Evolutionary conservation across 2,888 invertebrate species (phyloP).

Genomic region (Euplagia quadripunctaria): DNA sequence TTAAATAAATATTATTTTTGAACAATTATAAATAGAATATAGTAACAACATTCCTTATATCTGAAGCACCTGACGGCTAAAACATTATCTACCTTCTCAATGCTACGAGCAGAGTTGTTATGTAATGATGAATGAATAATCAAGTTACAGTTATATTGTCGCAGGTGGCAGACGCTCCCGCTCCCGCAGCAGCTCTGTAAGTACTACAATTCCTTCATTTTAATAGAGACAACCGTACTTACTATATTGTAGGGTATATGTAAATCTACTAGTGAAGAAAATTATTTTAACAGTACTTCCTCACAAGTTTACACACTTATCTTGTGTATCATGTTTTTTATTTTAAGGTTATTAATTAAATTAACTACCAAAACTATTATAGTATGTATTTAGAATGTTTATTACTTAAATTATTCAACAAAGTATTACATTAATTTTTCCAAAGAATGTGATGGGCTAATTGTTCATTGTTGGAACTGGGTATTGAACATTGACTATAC

Average conservation of each 20-base stretch:
- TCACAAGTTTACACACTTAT: not conserved
- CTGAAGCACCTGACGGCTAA: not conserved
- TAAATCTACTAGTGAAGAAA: too few relatives aligned
- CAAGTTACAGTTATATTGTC: constrained; percentile 29
- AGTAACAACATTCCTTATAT: not conserved
- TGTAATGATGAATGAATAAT: not conserved
- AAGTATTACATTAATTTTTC: too few relatives aligned
- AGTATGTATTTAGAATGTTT: too few relatives aligned
- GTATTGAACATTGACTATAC: too few relatives aligned
- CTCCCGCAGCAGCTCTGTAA: constrained; percentile 77
- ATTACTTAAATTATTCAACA: too few relatives aligned
- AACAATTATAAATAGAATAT: not conserved
- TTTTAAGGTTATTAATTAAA: too few relatives aligned
- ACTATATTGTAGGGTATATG: too few relatives aligned
- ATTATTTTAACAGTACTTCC: too few relatives aligned
- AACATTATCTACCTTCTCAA: not conserved
- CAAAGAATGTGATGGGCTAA: not conserved
- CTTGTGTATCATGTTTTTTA: not conserved
- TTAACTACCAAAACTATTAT: too few relatives aligned
- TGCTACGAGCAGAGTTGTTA: not conserved
- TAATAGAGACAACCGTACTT: too few relatives aligned
- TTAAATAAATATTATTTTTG: too few relatives aligned
- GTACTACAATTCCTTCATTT: constrained; percentile 39
- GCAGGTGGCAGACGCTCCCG: constrained; percentile 72
- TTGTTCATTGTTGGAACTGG: not conserved